Evolutionary conservation across 35 echinoderm and acorn worm genomes (phyloP).

Genomic region (Heliocidaris erythrogramma): DNA sequence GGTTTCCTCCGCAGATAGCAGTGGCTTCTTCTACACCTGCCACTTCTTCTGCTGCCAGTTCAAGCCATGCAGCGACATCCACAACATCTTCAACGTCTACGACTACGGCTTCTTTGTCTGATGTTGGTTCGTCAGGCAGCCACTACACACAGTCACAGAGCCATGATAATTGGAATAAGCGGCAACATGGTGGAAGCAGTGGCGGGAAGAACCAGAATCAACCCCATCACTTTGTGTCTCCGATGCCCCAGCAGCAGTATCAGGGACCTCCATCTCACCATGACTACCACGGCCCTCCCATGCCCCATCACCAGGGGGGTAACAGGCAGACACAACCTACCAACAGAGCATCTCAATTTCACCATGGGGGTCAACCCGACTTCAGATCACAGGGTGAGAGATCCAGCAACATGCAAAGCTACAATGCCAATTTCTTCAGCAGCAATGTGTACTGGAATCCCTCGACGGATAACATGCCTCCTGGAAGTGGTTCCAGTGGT

Average conservation of each 20-base stretch:
- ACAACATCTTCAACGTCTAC: neutral
- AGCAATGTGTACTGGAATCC: neutral
- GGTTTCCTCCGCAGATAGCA: slow-evolving; percentile 14
- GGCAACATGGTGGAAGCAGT: slow-evolving; percentile 21
- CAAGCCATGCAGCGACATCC: neutral
- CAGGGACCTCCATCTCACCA: neutral
- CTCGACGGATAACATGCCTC: neutral
- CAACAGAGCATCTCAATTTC: slow-evolving; percentile 22
- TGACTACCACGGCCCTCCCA: slow-evolving; percentile 12
- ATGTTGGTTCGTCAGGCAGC: neutral
- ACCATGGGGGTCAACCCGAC: neutral
- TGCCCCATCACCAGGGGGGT: neutral
- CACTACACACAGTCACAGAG: slow-evolving; percentile 16
- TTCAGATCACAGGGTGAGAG: neutral
- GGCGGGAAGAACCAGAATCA: slow-evolving; percentile 25
- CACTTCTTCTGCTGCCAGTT: neutral
- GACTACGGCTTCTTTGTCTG: neutral
- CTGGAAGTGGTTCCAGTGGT: neutral
- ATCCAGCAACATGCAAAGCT: neutral
- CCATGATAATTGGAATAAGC: slow-evolving; percentile 12
- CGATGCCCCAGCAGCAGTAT: slow-evolving; percentile 27
- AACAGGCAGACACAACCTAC: neutral
- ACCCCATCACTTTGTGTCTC: slow-evolving; percentile 36
- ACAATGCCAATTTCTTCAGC: slow-evolving; percentile 22
- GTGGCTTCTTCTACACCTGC: neutral